Conservation (phyloP, 2,888 invertebrate genomes). For the Halictus ligatus region DNA sequence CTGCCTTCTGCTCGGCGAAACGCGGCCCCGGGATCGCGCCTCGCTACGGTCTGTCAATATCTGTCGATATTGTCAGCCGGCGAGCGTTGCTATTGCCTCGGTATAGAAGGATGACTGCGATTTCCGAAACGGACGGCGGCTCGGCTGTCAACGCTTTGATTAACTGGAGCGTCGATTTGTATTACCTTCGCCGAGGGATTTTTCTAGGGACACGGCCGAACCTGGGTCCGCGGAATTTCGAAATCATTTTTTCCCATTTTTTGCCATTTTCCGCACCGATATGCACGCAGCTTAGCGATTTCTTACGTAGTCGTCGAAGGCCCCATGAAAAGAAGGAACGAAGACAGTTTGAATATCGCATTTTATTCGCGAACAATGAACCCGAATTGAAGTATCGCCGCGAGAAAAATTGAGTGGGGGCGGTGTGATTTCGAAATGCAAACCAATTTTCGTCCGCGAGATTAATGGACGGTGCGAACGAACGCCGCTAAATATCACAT, state of each 20-base stretch:
- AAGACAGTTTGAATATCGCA: not conserved
- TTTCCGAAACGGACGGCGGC: constrained; percentile 19
- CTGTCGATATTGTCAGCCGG: constrained; percentile 73
- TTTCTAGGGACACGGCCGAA: not conserved
- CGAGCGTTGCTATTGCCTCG: constrained; percentile 43
- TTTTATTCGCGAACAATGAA: constrained; percentile 36
- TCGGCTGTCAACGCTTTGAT: constrained; percentile 22
- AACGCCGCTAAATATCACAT: constrained; percentile 77
- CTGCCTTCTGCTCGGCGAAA: constrained; percentile 53
- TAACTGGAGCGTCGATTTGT: constrained; percentile 5
- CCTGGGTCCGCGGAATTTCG: too few relatives aligned
- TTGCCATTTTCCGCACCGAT: too few relatives aligned
- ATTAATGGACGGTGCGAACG: constrained; percentile 77
- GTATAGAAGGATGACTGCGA: constrained; percentile 17
- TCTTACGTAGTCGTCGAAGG: too few relatives aligned
- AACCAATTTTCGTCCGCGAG: constrained; percentile 78
- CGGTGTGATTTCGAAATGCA: constrained; percentile 75
- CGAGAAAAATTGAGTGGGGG: constrained; percentile 3
- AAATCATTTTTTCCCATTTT: too few relatives aligned
- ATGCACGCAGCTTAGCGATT: too few relatives aligned
- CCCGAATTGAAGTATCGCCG: constrained; percentile 31
- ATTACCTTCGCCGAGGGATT: not conserved
- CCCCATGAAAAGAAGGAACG: not conserved
- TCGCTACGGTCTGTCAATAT: constrained; percentile 74
- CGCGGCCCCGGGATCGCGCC: constrained; percentile 62